These are phyloP conservation scores for Eupithecia centaureata DNA, from an alignment of 2,888 invertebrate genomes.

Conservation along the genomic window DNA sequence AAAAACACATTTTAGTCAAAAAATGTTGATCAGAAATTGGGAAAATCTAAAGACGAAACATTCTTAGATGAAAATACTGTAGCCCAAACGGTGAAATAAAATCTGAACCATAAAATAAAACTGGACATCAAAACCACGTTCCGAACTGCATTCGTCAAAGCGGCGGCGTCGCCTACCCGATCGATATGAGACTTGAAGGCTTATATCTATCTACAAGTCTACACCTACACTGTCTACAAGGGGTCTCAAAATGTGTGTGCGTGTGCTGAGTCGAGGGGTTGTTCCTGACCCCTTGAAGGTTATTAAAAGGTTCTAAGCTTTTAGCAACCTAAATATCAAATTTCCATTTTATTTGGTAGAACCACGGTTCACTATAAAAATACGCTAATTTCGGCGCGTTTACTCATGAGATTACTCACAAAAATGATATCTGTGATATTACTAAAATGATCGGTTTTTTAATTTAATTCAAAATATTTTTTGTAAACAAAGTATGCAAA, in stretches of 20 bases:
- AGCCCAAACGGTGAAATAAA: not conserved
- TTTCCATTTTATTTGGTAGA: not conserved
- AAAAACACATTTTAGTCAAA: not conserved
- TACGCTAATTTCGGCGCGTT: too few species aligned
- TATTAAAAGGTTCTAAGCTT: not conserved
- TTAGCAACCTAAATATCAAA: not conserved
- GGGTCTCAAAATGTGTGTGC: not conserved
- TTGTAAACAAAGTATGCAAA: too few species aligned
- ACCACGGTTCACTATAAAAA: too few species aligned
- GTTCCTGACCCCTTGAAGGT: not conserved
- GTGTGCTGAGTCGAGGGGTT: not conserved
- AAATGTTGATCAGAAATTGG: not conserved
- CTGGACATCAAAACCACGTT: not conserved
- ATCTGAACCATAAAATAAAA: not conserved
- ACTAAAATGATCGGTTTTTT: too few species aligned
- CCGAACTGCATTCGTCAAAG: not conserved
- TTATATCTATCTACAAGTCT: conserved; percentile 6
- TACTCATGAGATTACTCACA: too few species aligned
- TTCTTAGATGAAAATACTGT: not conserved
- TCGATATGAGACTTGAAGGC: conserved; percentile 2
- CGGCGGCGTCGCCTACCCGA: not conserved
- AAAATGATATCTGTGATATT: too few species aligned
- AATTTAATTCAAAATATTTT: too few species aligned
- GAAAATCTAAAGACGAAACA: not conserved
- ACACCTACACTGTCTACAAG: not conserved